Base-by-base conservation (phyloP, 1,140 invertebrate genomes). In the Bursaphelenchus mucronatus region DNA sequence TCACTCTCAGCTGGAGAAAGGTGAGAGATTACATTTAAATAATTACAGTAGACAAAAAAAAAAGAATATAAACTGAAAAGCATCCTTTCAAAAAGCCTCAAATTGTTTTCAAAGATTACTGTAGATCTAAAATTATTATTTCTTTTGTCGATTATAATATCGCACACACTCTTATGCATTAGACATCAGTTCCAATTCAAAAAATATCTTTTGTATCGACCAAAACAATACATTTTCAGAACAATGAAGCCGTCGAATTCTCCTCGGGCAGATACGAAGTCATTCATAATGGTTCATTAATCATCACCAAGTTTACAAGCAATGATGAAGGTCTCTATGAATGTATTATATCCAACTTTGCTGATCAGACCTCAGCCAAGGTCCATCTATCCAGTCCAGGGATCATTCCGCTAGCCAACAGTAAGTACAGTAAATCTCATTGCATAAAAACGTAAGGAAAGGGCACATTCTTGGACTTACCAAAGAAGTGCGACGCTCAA, bases 241-340 rank as follows among this genome's bases (percentile, higher is more conserved):
- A 63, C 61, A 58, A 65, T 17, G 61, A 63, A 62, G 57, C 61
- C 11, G 19, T 63, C 9, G 61, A 65, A n/a, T 63, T 63, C 55
- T 64, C 61, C 11, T 39, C 11, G n/a, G 62, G 61, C 1, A 55
- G 61, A 17, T 30, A 30, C 17, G 64, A 63, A 17, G 64, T 66
- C 2, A 50, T 63, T 7, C 13, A 9, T n/a, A 66, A 66, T 41
- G 64, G 67, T 21, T 68, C 64, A n/a, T 50, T 66, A 6, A 10
- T 66, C 3, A 66, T 66, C 11, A 41, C 41, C n/a, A 15, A 54
- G 15, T 66, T 68, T 49, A 44, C 21, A 8, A 43, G 9, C 17
- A 15, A 8, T n/a, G 64, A 66, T 57, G 17, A 15, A 39, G 64
- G 64, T 5, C 15, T 67, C 11, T 66, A 66, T 40, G 46, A 50